Evolutionary conservation across 2,797 vertebrate species (phyloP), one percentile per base, ranked within the genome.

Genomic region (Kryptopterus vitreolus): DNA sequence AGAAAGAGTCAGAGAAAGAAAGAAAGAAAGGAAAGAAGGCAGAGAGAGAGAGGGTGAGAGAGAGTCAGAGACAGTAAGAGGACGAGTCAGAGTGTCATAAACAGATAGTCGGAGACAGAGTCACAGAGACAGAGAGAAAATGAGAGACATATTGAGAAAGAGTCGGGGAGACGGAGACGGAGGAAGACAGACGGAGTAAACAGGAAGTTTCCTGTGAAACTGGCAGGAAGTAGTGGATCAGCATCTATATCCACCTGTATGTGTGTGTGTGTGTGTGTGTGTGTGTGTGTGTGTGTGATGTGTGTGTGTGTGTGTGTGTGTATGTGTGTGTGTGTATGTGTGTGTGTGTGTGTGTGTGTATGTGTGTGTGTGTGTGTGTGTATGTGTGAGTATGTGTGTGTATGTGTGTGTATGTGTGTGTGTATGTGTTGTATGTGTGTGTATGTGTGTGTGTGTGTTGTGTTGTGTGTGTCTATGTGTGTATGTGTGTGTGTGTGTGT

Each of bases 301-400:
- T 24, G 5, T 75, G 35, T n/a, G 11, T 15, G 26, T 26, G 38
- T 43, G 72, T 74, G 29, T 75, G 35, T 61, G 57, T 24, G 48
- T 26, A 43, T 50, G 43, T 29, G 66, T 52, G 66, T 50, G 66
- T 70, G 66, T 52, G 46, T 70, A 24, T 26, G 46, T 72, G 52
- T 57, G 71, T 72, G 69, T 55, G 70, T 58, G 50, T 57, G 50
- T 55, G 70, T 71, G 69, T 55, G 70, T 58, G 50, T 68, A 52
- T 78, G 48, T 70, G 24, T 50, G 53, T 26, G 58, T 38, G 55
- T 46, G 35, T 29, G 57, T 59, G 72, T 29, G 73, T 46, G 73
- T 33, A 46, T 35, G 75, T 16, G 46, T 35, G 43, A 5, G 46
- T 71, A 33, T n/a, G 77, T 20, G 50, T 53, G 22, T 58, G 43